A percentile compares a stretch with the other conserved stretches of the same genome.
Evolutionary conservation across 1,140 invertebrate species (phyloP).

Genomic region (Drosophila santomea): DNA sequence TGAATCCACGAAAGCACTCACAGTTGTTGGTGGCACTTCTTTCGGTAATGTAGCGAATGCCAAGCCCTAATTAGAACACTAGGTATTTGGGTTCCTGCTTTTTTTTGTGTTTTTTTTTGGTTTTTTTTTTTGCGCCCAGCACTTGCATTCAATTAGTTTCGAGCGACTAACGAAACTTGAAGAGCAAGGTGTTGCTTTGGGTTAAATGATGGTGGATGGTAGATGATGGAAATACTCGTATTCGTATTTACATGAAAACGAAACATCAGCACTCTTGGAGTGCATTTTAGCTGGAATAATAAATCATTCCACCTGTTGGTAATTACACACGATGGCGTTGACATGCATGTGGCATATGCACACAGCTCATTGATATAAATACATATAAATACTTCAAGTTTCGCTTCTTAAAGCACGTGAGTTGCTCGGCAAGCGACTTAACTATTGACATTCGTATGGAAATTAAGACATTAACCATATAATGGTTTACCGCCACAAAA

Average conservation of each 20-base stretch:
- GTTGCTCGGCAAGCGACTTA: too few species aligned
- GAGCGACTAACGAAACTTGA: background rate
- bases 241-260: too few species aligned
- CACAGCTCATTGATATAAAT: too few species aligned
- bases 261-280: too few species aligned
- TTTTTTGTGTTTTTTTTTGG: background rate
- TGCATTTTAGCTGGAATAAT: too few species aligned
- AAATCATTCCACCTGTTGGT: too few species aligned
- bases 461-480: background rate
- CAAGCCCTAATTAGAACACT: slow-evolving; percentile 29
- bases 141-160: slow-evolving; percentile 4
- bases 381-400: too few species aligned
- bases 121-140: background rate
- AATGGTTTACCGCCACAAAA: background rate
- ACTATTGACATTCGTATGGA: background rate
- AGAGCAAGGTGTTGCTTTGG: background rate
- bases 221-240: too few species aligned
- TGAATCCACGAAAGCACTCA: slow-evolving; percentile 23
- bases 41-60: slow-evolving; percentile 24
- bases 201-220: background rate
- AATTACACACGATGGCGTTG: too few species aligned
- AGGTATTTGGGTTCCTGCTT: slow-evolving; percentile 13
- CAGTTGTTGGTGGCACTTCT: slow-evolving; percentile 14
- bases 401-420: too few species aligned
- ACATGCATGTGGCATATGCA: too few species aligned